Conservation (phyloP, 2,888 invertebrate genomes). For the Hemithea aestivaria region DNA sequence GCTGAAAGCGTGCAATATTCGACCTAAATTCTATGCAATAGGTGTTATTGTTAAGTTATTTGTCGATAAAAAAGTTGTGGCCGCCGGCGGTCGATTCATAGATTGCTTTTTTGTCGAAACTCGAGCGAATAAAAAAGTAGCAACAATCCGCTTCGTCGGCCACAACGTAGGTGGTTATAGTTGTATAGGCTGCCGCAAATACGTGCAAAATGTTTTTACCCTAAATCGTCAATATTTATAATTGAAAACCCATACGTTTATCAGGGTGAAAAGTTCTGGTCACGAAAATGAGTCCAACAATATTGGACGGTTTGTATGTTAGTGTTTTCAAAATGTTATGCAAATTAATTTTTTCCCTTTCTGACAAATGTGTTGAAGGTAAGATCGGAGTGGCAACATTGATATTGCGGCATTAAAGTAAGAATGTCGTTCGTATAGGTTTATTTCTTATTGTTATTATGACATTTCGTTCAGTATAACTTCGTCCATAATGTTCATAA, state of each 20-base stretch:
- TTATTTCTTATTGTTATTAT: too few species aligned
- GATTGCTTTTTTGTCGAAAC: slow-evolving; percentile 71
- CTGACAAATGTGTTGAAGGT: too few species aligned
- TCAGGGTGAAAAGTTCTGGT: too few species aligned
- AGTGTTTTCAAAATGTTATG: too few species aligned
- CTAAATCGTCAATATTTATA: slow-evolving; percentile 42
- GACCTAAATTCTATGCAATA: slow-evolving; percentile 35
- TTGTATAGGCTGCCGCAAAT: slow-evolving; percentile 38
- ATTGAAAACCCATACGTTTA: slow-evolving; percentile 23
- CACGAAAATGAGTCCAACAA: too few species aligned
- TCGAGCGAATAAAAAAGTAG: slow-evolving; percentile 57
- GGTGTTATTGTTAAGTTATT: slow-evolving; percentile 32
- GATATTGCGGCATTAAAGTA: too few species aligned
- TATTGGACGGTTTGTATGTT: too few species aligned
- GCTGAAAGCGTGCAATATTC: slow-evolving; percentile 33
- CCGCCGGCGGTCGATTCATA: slow-evolving; percentile 60
- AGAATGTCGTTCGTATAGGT: too few species aligned
- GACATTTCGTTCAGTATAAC: too few species aligned
- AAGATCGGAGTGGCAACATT: too few species aligned
- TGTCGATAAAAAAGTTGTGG: slow-evolving; percentile 37
- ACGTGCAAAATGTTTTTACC: slow-evolving; percentile 43
- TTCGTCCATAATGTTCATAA: too few species aligned
- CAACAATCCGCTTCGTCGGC: slow-evolving; percentile 38
- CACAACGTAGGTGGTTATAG: slow-evolving; percentile 60
- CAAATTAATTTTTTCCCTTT: too few species aligned